Evolutionary conservation across 2,113 vertebrate species (phyloP), one percentile per base, ranked within the genome.

Genomic region (Lota lota): DNA sequence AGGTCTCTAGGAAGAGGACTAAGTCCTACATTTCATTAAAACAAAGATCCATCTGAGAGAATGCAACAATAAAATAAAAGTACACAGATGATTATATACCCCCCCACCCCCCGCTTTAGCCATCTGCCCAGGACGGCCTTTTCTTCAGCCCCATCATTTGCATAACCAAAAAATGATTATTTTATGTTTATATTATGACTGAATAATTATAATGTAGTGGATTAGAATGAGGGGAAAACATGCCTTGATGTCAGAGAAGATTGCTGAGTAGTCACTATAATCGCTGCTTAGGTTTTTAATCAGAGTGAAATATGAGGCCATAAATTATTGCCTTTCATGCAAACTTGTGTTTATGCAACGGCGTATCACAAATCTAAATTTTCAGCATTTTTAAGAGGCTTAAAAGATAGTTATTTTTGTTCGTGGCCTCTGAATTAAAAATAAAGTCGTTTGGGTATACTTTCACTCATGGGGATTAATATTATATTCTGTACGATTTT

Each of bases 241-340:
- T 82, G 87, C 78, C 86, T 89, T 89, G 84, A 91, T 91, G 88
- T 92, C 86, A 85, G 86, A 88, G 82, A 88, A 91, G 89, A 91
- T 91, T 92, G 88, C 87, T 82, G 81, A 92, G 85, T 89, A 85
- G 87, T 90, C 86, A 88, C 87, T 87, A 88, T 90, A 91, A 91
- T 92, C 88, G 87, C 79, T 81, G 84, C 90, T 92, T 90, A 89
- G 88, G 88, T 91, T 90, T 92, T 92, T 91, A 91, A 93, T 92
- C 90, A 90, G 88, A 89, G 81, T 80, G 88, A 91, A 88, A 90
- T 88, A 84, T 87, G 78, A 85, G 40, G 90, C 85, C 87, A 88
- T 88, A 89, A 91, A 91, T 91, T 87, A 89, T 91, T 88, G 88
- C 89, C 89, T 90, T 87, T 88, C 87, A 90, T 87, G 86, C 86